Evolutionary conservation across 2,888 invertebrate species (phyloP).

Genomic region (Ectemnius lituratus): DNA sequence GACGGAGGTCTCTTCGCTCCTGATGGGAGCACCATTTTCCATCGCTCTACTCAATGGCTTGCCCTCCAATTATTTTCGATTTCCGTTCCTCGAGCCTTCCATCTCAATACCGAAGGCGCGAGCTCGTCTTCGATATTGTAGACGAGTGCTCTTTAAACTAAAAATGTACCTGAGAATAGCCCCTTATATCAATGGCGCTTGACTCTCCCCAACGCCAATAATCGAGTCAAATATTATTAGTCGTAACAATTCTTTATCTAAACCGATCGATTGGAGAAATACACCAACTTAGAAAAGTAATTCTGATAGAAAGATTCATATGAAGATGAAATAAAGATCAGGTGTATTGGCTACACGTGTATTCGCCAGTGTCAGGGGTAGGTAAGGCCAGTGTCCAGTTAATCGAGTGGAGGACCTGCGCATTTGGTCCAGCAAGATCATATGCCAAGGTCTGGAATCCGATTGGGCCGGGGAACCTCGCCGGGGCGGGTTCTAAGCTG

Average conservation of each 20-base stretch:
- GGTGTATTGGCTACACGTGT: background rate
- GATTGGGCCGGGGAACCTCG: constrained; percentile 71
- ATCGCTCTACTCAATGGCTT: constrained; percentile 20
- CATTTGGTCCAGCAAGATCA: constrained; percentile 68
- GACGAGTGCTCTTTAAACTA: constrained; percentile 4
- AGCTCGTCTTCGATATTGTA: constrained; percentile 4
- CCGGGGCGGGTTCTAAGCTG: constrained; percentile 77
- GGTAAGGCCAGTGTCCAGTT: constrained; percentile 59
- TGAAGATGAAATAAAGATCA: background rate
- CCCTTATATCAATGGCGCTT: too few relatives aligned
- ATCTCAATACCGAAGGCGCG: background rate
- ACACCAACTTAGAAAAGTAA: too few relatives aligned
- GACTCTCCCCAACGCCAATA: too few relatives aligned
- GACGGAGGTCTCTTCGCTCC: constrained; percentile 43
- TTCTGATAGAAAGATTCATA: too few relatives aligned
- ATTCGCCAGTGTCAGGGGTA: constrained; percentile 17
- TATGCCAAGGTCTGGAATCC: constrained; percentile 60
- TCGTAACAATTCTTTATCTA: too few relatives aligned
- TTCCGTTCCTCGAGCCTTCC: constrained; percentile 17
- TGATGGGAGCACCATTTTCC: constrained; percentile 35
- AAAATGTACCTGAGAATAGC: too few relatives aligned
- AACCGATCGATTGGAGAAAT: too few relatives aligned
- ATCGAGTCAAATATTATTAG: too few relatives aligned
- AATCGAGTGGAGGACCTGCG: constrained; percentile 69
- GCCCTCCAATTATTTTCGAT: constrained; percentile 44